Conservation (phyloP, 2,797 vertebrate species). For the Mormyrops attenuatus region DNA sequence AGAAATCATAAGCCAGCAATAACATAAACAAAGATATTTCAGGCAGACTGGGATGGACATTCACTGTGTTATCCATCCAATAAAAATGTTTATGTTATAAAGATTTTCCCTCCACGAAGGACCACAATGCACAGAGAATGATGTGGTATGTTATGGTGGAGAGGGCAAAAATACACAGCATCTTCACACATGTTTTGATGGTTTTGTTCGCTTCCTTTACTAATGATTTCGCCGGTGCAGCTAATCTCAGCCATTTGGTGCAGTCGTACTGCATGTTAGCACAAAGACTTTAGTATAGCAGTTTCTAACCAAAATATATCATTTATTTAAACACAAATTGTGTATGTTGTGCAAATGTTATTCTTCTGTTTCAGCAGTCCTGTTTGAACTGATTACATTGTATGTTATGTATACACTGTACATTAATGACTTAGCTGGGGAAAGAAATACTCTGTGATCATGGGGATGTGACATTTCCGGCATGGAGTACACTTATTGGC, state of each 20-base stretch:
- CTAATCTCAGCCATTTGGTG: background rate
- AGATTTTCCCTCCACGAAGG: background rate
- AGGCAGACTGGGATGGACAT: constrained; percentile 9
- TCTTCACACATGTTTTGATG: background rate
- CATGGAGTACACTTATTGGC: background rate
- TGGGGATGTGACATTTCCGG: background rate
- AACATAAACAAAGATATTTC: constrained; percentile 17
- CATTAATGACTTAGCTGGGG: background rate
- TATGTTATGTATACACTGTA: background rate
- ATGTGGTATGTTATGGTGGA: background rate
- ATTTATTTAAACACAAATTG: background rate
- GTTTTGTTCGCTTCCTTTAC: background rate
- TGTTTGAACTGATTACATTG: background rate
- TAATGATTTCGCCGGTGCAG: background rate
- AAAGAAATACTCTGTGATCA: background rate
- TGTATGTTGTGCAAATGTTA: background rate
- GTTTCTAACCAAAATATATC: background rate
- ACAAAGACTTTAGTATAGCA: background rate
- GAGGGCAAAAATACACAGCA: background rate
- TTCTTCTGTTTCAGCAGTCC: background rate
- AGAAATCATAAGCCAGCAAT: constrained; percentile 15
- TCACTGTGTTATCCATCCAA: background rate
- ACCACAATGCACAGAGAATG: background rate
- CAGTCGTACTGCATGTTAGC: background rate
- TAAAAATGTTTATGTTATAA: constrained; percentile 3